These are phyloP conservation scores for Drosophila borborema DNA, from an alignment of 2,888 invertebrate species.

Conservation along the genomic window DNA sequence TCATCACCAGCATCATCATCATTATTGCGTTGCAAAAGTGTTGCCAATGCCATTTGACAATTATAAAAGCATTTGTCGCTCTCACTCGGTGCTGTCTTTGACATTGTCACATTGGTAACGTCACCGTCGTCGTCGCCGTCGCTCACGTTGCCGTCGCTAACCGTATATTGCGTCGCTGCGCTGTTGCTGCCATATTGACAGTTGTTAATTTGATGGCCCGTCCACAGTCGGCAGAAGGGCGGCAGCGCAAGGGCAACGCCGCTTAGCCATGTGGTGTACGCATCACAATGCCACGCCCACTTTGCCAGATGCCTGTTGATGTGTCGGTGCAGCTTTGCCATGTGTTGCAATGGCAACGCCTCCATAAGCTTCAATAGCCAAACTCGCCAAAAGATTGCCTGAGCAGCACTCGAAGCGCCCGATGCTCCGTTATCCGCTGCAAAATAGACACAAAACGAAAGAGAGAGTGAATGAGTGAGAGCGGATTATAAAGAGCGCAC, in stretches of 20 bases:
- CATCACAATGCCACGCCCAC: constrained; percentile 60
- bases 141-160: constrained; percentile 9
- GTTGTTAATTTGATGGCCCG: constrained; percentile 79
- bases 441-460: constrained; percentile 16
- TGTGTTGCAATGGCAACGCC: constrained; percentile 43
- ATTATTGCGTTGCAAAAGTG: constrained; percentile 40
- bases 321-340: constrained; percentile 53
- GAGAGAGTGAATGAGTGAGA: constrained; percentile 7
- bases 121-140: constrained; percentile 15
- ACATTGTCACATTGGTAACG: constrained; percentile 54
- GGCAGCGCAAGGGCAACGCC: constrained; percentile 23
- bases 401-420: constrained; percentile 58
- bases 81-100: constrained; percentile 48
- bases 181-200: constrained; percentile 66
- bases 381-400: constrained; percentile 66
- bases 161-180: constrained; percentile 15
- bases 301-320: constrained; percentile 63
- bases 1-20: constrained; percentile 16
- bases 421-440: constrained; percentile 65
- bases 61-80: constrained; percentile 81
- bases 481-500: constrained; percentile 7
- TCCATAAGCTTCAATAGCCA: constrained; percentile 58
- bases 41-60: constrained; percentile 76
- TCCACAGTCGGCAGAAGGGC: constrained; percentile 43
- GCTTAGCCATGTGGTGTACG: constrained; percentile 46